Conservation (phyloP, 2,797 vertebrate species). For the Hypotaenidia okinawae region DNA sequence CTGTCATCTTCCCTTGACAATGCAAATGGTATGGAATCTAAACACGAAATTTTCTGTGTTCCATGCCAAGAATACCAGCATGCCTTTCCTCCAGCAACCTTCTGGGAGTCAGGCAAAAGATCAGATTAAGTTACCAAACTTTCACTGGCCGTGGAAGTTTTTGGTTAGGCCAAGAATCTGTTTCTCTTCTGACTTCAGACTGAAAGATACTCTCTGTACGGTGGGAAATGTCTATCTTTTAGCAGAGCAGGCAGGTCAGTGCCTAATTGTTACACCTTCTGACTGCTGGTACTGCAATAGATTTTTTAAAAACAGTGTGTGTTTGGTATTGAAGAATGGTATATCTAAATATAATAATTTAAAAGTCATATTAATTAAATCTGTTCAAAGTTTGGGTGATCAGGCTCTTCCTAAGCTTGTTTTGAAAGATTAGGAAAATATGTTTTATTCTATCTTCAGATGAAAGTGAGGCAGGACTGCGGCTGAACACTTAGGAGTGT, state of each 20-base stretch:
- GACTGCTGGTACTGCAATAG: slow-evolving; percentile 1
- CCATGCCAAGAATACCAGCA: not conserved
- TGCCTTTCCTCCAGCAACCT: not conserved
- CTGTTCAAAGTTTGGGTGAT: not conserved
- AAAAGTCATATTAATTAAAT: slow-evolving; percentile 41
- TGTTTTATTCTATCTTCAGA: not conserved
- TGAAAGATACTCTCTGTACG: slow-evolving; percentile 1
- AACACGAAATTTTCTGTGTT: not conserved
- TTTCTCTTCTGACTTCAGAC: not conserved
- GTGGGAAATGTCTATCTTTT: not conserved
- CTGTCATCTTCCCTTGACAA: not conserved
- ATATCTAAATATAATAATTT: not conserved
- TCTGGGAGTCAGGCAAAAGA: not conserved
- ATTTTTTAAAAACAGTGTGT: not conserved
- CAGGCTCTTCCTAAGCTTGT: not conserved
- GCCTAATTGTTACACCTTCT: slow-evolving; percentile 1
- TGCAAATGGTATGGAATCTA: not conserved
- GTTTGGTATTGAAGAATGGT: not conserved
- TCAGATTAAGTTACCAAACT: not conserved
- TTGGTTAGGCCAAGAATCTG: not conserved
- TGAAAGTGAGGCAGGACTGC: not conserved
- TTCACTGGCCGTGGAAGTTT: not conserved
- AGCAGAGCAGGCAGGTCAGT: not conserved
- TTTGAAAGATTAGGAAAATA: slow-evolving; percentile 20
- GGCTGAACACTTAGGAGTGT: not conserved